These are phyloP conservation scores for Nesogale talazaci DNA, from an alignment of 2,113 vertebrate species.

Conservation along the genomic window DNA sequence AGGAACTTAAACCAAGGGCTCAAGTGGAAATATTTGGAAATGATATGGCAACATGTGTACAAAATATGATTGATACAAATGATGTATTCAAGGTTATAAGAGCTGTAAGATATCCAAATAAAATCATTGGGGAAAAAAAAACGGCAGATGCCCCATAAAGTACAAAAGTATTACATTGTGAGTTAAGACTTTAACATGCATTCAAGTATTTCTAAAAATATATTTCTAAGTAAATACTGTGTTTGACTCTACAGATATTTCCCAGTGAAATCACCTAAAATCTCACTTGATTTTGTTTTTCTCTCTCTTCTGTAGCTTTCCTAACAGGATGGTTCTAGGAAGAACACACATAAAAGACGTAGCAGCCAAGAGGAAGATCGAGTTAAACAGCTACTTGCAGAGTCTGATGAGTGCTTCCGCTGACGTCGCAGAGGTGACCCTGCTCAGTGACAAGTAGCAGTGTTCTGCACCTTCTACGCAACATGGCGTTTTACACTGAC, in stretches of 20 bases:
- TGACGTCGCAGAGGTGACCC: slow-evolving; percentile 94
- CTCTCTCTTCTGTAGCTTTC: slow-evolving; percentile 88
- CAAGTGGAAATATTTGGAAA: too few species aligned
- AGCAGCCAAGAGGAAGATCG: slow-evolving; percentile 96
- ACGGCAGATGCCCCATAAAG: too few species aligned
- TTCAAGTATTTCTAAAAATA: slow-evolving; percentile 9
- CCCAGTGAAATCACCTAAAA: slow-evolving; percentile 55
- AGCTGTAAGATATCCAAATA: too few species aligned
- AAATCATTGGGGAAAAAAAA: too few species aligned
- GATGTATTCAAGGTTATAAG: too few species aligned
- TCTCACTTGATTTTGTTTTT: slow-evolving; percentile 12
- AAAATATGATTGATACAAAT: too few species aligned
- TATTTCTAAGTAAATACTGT: slow-evolving; percentile 52
- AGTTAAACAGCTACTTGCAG: slow-evolving; percentile 97
- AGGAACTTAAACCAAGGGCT: too few species aligned
- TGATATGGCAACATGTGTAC: too few species aligned
- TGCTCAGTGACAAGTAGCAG: slow-evolving; percentile 54
- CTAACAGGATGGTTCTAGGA: slow-evolving; percentile 97
- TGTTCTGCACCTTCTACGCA: background rate
- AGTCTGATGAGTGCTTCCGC: slow-evolving; percentile 94
- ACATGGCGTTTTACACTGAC: slow-evolving; percentile 67
- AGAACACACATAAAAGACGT: slow-evolving; percentile 98
- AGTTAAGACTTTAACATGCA: background rate
- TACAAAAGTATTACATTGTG: background rate
- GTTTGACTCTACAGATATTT: slow-evolving; percentile 38